A percentile compares a stretch with the other conserved stretches of the same genome.
phyloP scores from a whole-genome alignment of 2,888 invertebrate species.

The Bellardia bayeri region DNA sequence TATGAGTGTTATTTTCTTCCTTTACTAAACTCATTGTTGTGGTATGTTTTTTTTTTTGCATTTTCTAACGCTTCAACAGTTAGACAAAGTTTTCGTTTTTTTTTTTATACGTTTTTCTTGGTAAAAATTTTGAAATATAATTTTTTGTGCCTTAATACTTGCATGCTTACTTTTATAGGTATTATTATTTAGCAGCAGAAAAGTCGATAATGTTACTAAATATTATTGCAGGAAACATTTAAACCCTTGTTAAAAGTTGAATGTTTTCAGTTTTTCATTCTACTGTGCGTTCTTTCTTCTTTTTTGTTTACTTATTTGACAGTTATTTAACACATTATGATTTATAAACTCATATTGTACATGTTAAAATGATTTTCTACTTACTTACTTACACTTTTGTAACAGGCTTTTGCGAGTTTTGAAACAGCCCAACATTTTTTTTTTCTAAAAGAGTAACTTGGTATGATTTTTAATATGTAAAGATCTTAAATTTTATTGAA shows the following conservation, averaged over 20 bases:
- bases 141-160: slow-evolving; percentile 11
- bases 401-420: background rate
- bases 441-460: background rate
- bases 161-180: background rate
- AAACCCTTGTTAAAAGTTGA: slow-evolving; percentile 49
- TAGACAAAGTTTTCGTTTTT: slow-evolving; percentile 9
- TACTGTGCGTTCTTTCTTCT: background rate
- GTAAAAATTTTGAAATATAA: slow-evolving; percentile 4
- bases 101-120: background rate
- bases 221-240: slow-evolving; percentile 53
- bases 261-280: background rate
- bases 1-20: background rate
- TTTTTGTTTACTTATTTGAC: slow-evolving; percentile 52
- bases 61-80: slow-evolving; percentile 30
- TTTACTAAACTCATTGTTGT: slow-evolving; percentile 25
- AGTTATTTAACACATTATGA: slow-evolving; percentile 61
- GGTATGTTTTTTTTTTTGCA: background rate
- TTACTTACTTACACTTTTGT: background rate
- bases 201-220: slow-evolving; percentile 19
- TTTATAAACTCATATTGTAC: slow-evolving; percentile 51
- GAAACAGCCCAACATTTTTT: background rate
- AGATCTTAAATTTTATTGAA: background rate
- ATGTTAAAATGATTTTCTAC: slow-evolving; percentile 5
- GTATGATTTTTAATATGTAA: slow-evolving; percentile 16
- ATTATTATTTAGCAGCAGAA: background rate